phyloP scores from a whole-genome alignment of 2,113 vertebrate species.

The Dendrocopos noguchii region DNA sequence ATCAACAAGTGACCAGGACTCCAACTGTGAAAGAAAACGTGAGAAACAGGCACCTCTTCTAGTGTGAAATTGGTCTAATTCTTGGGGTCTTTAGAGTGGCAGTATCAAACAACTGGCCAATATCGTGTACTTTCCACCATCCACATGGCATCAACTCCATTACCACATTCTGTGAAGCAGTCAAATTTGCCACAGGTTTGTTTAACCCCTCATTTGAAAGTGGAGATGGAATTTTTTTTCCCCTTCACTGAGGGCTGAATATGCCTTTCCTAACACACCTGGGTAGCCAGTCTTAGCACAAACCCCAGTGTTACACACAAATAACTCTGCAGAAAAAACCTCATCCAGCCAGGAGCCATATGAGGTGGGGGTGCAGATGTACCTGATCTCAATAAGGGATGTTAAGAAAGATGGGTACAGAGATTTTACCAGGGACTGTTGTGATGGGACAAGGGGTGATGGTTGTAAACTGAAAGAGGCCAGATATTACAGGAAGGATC shows the following conservation, averaged over 20 bases:
- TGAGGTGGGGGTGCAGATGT: neutral
- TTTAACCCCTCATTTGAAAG: slow-evolving; percentile 45
- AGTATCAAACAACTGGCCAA: slow-evolving; percentile 60
- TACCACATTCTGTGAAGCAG: slow-evolving; percentile 56
- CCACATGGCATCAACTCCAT: slow-evolving; percentile 34
- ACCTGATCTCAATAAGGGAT: neutral
- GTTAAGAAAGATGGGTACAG: neutral
- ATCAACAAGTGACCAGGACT: slow-evolving; percentile 64
- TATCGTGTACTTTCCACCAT: slow-evolving; percentile 24
- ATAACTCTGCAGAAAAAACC: neutral
- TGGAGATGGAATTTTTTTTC: neutral
- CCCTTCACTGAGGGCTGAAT: neutral
- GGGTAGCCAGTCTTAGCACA: neutral
- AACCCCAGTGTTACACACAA: neutral
- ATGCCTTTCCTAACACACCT: neutral
- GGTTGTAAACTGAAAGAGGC: neutral
- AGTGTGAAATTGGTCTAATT: slow-evolving; percentile 69
- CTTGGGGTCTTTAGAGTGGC: slow-evolving; percentile 54
- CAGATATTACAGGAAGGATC: neutral
- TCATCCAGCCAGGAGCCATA: neutral
- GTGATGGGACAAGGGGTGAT: accelerated
- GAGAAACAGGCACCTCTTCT: slow-evolving; percentile 59
- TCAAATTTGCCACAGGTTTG: slow-evolving; percentile 17
- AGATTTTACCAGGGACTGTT: neutral
- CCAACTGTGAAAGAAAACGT: slow-evolving; percentile 71